Evolutionary conservation across 2,797 vertebrate genomes (phyloP).

Genomic region (Sebastes aleutianus): DNA sequence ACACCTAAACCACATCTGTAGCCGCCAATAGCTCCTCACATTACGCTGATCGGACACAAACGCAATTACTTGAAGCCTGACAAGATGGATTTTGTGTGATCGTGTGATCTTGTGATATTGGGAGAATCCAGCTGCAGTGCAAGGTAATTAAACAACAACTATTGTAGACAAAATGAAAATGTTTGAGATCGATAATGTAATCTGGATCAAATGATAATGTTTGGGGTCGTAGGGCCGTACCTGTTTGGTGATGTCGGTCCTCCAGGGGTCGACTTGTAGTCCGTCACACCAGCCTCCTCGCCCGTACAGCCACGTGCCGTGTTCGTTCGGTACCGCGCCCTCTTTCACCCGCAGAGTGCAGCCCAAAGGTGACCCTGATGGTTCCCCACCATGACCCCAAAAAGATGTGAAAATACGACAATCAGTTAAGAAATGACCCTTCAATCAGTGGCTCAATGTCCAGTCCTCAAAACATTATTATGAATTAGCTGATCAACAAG

Average conservation of each 20-base stretch:
- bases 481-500: not conserved
- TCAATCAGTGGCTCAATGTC: not conserved
- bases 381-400: not conserved
- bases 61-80: too few relatives aligned
- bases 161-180: not conserved
- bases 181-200: not conserved
- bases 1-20: too few relatives aligned
- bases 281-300: constrained; percentile 86
- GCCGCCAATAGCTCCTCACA: too few relatives aligned
- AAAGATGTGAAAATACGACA: not conserved
- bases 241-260: constrained; percentile 80
- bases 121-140: too few relatives aligned
- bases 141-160: too few relatives aligned
- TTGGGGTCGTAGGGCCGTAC: constrained; percentile 28
- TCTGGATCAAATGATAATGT: not conserved
- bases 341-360: constrained; percentile 74
- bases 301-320: constrained; percentile 86
- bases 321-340: constrained; percentile 83
- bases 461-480: too few relatives aligned
- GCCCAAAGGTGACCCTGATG: constrained; percentile 77
- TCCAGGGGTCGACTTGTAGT: constrained; percentile 84
- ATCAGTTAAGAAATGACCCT: not conserved
- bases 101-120: too few relatives aligned
- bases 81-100: too few relatives aligned
- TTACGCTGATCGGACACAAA: too few relatives aligned